A percentile compares a stretch with the other conserved stretches of the same genome.
These are phyloP conservation scores for Enteromius argenteus DNA, from an alignment of 2,797 vertebrate genomes.

Conservation along the genomic window DNA sequence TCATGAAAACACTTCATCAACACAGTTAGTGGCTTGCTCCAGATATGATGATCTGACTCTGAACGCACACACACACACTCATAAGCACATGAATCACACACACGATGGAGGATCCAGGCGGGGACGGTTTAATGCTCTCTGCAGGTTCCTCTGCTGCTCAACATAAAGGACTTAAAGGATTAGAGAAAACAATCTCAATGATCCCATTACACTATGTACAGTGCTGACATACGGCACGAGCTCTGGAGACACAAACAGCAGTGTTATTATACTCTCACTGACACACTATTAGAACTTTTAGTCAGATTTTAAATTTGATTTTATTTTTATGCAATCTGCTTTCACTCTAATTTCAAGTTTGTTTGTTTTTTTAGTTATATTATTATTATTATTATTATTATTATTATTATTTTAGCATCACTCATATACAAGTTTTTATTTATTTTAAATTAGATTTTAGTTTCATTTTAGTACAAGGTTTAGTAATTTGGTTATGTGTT, in stretches of 20 bases:
- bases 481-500: background rate
- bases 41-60: background rate
- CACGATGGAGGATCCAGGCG: background rate
- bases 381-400: background rate
- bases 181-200: slow-evolving; percentile 54
- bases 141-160: slow-evolving; percentile 32
- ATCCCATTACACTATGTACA: slow-evolving; percentile 40
- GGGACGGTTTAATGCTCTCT: slow-evolving; percentile 4
- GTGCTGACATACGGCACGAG: background rate
- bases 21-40: background rate
- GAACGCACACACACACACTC: background rate
- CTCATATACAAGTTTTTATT: background rate
- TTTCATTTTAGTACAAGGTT: background rate
- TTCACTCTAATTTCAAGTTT: background rate
- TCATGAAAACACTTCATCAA: slow-evolving; percentile 29
- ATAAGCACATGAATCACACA: background rate
- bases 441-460: background rate
- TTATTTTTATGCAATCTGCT: background rate
- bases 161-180: slow-evolving; percentile 57
- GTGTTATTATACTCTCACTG: background rate
- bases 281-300: background rate
- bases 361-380: background rate
- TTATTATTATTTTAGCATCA: background rate
- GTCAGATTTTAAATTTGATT: background rate
- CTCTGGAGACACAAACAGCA: background rate